Evolutionary conservation across 2,888 invertebrate genomes (phyloP), one percentile per base, ranked within the genome.

Genomic region (Drosophila sordidapex): DNA sequence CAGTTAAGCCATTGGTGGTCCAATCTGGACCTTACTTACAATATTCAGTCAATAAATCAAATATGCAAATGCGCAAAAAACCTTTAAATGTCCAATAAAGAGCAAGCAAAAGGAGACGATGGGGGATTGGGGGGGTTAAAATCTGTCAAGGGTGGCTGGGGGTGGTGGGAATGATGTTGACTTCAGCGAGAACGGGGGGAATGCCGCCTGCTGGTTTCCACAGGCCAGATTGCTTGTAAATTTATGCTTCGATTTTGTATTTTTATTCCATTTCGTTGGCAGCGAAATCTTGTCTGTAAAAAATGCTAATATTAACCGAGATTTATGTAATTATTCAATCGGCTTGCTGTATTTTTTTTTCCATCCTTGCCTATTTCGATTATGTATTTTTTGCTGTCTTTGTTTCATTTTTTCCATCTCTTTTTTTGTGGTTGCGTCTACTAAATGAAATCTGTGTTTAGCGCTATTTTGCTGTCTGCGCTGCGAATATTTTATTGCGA

Each of bases 311-410:
- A 74, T 75, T 52, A 56, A 64, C 60, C 46, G 71, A 87, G 90
- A 87, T 87, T 87, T 90, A 90, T 90, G 86, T 87, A 90, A 87
- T 87, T 87, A 87, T 87, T 88, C 87, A 90, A 88, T 85, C 88
- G 76, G 74, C 77, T 86, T 88, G 65, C 48, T 87, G 67, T 58
- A 64, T 73, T 65, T 65, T 65, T 65, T 66, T 56, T 53, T 4
- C 25, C 33, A 33, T 15, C 15, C 58, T 64, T 72, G 38, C 49
- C 57, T 21, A 48, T 49, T 69, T 56, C 25, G 43, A 40, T 52
- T 59, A 21, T 29, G 29, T 38, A 38, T 49, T 72, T 52, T 48
- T 29, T 51, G 48, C 31, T 27, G 13, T 36, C 46, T 60, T 70
- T 60, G 33, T 68, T 57, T 52, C 11, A 15, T 25, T 25, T 46